A percentile compares a stretch with the other conserved stretches of the same genome.
Conservation (phyloP, 2,113 vertebrate species). For the Prionailurus bengalensis region DNA sequence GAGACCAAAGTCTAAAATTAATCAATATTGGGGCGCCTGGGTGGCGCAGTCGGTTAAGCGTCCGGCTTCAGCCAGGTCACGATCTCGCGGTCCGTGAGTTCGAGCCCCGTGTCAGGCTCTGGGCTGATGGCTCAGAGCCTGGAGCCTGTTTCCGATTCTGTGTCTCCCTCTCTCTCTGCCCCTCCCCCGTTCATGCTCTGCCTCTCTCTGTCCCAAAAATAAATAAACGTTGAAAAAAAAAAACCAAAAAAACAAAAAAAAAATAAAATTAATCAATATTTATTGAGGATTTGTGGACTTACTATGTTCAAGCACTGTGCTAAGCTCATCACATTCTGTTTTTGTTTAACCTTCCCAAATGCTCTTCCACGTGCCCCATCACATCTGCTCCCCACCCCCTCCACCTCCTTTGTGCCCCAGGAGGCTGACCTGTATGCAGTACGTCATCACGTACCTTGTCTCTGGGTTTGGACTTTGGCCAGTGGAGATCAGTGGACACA, state of each 20-base stretch:
- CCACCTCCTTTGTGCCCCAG: background rate
- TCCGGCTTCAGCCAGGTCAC: too few species aligned
- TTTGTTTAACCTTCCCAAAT: background rate
- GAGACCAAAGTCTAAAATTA: constrained; percentile 54
- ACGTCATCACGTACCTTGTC: background rate
- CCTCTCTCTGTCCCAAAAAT: too few species aligned
- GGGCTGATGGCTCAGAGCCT: too few species aligned
- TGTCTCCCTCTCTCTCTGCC: too few species aligned
- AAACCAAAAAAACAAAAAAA: too few species aligned
- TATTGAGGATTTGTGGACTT: constrained; percentile 24
- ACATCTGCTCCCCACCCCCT: background rate
- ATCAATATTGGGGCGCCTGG: background rate
- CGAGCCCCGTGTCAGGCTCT: too few species aligned
- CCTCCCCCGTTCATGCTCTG: too few species aligned
- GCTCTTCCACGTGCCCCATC: background rate
- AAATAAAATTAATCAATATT: background rate
- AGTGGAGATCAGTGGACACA: background rate
- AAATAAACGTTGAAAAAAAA: too few species aligned
- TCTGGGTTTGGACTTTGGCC: constrained; percentile 33
- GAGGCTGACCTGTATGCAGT: background rate
- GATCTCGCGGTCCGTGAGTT: too few species aligned
- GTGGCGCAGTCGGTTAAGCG: too few species aligned
- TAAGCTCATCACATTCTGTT: constrained; percentile 9
- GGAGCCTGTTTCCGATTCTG: too few species aligned
- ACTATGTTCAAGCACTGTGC: background rate